Evolutionary conservation across 53 echinoderm and acorn worm genomes (phyloP).

Genomic region (Mesocentrotus franciscanus): DNA sequence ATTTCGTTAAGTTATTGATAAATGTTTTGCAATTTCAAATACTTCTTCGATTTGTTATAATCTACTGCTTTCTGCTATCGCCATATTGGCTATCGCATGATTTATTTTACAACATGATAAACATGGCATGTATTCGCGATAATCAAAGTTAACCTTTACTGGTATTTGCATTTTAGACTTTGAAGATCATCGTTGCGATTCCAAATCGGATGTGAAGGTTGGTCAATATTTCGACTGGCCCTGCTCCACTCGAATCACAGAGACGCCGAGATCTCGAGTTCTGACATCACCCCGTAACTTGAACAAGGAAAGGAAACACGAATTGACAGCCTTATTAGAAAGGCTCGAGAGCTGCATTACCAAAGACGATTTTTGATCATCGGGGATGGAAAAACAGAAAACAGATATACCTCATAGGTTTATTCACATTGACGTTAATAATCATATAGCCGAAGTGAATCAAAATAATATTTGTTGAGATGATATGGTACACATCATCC

Average conservation of each 20-base stretch:
- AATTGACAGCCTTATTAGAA: constrained; percentile 53
- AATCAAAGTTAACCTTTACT: constrained; percentile 53
- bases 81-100: neutral
- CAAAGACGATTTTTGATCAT: constrained; percentile 31
- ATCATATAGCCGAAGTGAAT: neutral
- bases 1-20: neutral
- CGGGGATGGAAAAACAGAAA: neutral
- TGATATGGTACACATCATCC: neutral
- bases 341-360: constrained; percentile 9
- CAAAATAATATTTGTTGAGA: neutral
- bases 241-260: constrained; percentile 27
- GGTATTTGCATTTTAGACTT: constrained; percentile 25
- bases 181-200: constrained; percentile 39
- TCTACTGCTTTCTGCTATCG: neutral
- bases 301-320: constrained; percentile 36
- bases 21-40: neutral
- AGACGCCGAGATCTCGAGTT: constrained; percentile 41
- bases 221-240: constrained; percentile 50
- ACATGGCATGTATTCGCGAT: neutral
- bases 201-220: constrained; percentile 42
- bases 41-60: neutral
- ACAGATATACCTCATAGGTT: neutral
- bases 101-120: neutral
- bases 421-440: neutral
- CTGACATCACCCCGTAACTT: constrained; percentile 32